Percentiles rank a stretch among this genome's conserved stretches.
These are phyloP conservation scores for Antechinus stuartii DNA, from an alignment of 2,113 vertebrate genomes.

Conservation along the genomic window DNA sequence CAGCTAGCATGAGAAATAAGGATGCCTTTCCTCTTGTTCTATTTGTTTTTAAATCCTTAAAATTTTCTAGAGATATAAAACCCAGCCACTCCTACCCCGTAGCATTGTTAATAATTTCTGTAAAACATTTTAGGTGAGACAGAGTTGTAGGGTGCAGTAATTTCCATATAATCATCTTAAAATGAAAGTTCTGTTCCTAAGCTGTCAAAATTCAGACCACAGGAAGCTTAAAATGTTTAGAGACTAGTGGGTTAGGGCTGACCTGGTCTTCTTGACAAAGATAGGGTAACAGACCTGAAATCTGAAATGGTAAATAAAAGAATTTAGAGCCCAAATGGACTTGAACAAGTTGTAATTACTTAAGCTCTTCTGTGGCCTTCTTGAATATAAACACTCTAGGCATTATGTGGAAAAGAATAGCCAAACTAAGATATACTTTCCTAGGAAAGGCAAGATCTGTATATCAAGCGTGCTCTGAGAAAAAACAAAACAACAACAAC, in stretches of 20 bases:
- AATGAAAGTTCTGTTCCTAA: not conserved
- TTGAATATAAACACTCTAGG: not conserved
- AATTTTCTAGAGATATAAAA: not conserved
- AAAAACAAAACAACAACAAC: not conserved
- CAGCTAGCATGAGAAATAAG: slow-evolving; percentile 52
- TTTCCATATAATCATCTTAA: not conserved
- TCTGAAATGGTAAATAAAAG: not conserved
- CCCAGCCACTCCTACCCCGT: not conserved
- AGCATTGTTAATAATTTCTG: not conserved
- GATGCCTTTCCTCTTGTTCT: not conserved
- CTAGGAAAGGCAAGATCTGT: not conserved
- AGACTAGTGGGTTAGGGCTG: not conserved
- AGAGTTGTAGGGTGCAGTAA: not conserved
- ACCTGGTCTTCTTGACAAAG: not conserved
- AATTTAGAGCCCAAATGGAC: not conserved
- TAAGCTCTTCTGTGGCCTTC: not conserved
- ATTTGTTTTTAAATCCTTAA: not conserved
- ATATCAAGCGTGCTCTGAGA: not conserved
- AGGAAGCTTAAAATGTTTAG: not conserved
- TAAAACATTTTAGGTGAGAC: not conserved
- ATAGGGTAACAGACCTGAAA: not conserved
- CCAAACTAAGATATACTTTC: not conserved
- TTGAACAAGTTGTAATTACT: not conserved
- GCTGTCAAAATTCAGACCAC: not conserved
- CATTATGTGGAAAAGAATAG: not conserved